A percentile compares a stretch with the other conserved stretches of the same genome.
These are phyloP conservation scores for Tympanoctomys barrerae DNA, from an alignment of 2,797 vertebrate species.

Conservation along the genomic window DNA sequence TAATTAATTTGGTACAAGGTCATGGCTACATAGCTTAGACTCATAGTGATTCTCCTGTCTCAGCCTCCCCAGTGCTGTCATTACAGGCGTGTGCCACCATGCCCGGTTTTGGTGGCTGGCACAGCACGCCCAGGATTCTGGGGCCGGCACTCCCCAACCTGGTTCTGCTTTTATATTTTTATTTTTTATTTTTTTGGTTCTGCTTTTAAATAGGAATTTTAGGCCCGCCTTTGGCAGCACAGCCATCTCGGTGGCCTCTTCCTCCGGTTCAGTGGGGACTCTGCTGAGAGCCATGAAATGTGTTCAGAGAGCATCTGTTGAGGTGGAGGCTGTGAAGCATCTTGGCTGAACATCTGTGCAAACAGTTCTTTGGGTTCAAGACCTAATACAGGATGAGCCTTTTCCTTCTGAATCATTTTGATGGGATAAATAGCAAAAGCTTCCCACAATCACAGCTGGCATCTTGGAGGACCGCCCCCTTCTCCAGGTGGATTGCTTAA, in stretches of 20 bases:
- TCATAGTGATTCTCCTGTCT: too few relatives aligned
- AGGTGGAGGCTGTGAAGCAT: slow-evolving; percentile 48
- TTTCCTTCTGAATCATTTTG: slow-evolving; percentile 62
- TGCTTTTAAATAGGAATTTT: slow-evolving; percentile 48
- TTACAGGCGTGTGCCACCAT: too few relatives aligned
- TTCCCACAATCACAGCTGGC: slow-evolving; percentile 1
- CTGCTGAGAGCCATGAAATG: slow-evolving; percentile 39
- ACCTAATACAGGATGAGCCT: slow-evolving; percentile 35
- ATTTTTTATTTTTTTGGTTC: too few relatives aligned
- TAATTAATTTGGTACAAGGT: too few relatives aligned
- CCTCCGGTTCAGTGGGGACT: not conserved
- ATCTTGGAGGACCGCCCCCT: not conserved
- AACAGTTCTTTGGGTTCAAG: slow-evolving; percentile 61
- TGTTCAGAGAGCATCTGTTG: slow-evolving; percentile 57
- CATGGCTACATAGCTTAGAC: too few relatives aligned
- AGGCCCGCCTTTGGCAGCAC: slow-evolving; percentile 46
- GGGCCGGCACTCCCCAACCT: too few relatives aligned
- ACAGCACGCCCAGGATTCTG: too few relatives aligned
- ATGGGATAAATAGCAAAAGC: slow-evolving; percentile 62
- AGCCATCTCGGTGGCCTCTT: slow-evolving; percentile 5
- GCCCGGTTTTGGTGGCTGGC: too few relatives aligned
- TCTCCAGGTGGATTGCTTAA: not conserved
- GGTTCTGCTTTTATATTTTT: slow-evolving; percentile 55
- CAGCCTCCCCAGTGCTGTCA: too few relatives aligned
- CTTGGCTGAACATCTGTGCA: slow-evolving; percentile 44